Percentiles rank a stretch among this genome's conserved stretches.
phyloP scores from a whole-genome alignment of 1,140 invertebrate species.

The Venustaconcha ellipsiformis region DNA sequence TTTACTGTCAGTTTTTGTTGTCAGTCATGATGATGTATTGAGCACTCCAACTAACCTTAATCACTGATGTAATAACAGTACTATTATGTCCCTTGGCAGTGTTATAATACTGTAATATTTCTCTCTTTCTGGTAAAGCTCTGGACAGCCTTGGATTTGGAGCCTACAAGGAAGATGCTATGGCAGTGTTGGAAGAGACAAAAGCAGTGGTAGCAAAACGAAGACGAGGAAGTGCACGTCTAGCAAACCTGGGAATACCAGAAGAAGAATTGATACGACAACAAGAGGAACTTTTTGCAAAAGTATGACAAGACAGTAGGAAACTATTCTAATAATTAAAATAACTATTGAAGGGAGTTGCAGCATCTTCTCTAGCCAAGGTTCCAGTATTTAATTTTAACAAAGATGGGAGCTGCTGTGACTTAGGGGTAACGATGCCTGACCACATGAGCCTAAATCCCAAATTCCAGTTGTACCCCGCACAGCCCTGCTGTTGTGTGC shows the following conservation, averaged over 20 bases:
- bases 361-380: too few species aligned
- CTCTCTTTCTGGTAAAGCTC: slow-evolving; percentile 74
- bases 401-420: too few species aligned
- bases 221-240: slow-evolving; percentile 92
- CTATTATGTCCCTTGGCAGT: not conserved
- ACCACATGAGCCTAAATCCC: too few species aligned
- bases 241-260: slow-evolving; percentile 97
- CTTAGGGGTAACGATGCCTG: too few species aligned
- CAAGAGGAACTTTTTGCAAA: slow-evolving; percentile 99
- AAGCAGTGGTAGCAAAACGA: slow-evolving; percentile 94
- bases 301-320: slow-evolving; percentile 63
- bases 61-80: not conserved
- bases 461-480: too few species aligned
- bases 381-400: too few species aligned
- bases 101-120: not conserved
- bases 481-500: too few species aligned
- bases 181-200: slow-evolving; percentile 93
- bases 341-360: too few species aligned
- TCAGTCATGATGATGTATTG: not conserved
- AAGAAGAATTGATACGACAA: slow-evolving; percentile 95
- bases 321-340: too few species aligned
- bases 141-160: slow-evolving; percentile 93
- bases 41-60: not conserved
- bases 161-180: slow-evolving; percentile 95
- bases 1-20: too few species aligned